Evolutionary conservation across 2,888 invertebrate species (phyloP).

Genomic region (Drosophila infuscata): DNA sequence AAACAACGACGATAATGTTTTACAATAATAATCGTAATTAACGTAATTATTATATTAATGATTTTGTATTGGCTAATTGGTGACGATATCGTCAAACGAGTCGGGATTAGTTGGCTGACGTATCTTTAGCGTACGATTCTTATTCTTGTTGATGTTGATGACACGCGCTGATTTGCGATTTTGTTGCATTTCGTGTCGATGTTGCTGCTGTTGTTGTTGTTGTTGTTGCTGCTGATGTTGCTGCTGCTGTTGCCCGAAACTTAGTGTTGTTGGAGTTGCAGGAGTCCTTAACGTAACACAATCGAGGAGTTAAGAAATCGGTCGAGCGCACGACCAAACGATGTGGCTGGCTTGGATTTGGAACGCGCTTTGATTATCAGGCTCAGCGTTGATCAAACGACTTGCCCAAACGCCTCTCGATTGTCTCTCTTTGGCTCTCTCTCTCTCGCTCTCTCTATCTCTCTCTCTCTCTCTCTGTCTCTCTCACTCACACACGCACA

Average conservation of each 20-base stretch:
- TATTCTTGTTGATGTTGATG: slow-evolving; percentile 15
- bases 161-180: slow-evolving; percentile 41
- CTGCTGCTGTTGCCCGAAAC: slow-evolving; percentile 6
- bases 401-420: slow-evolving; percentile 33
- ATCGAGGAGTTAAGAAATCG: slow-evolving; percentile 36
- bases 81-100: slow-evolving; percentile 19
- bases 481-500: slow-evolving; percentile 3
- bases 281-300: slow-evolving; percentile 29
- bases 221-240: slow-evolving; percentile 6
- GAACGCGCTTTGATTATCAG: slow-evolving; percentile 71
- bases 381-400: slow-evolving; percentile 61
- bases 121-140: slow-evolving; percentile 45
- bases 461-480: slow-evolving; percentile 2
- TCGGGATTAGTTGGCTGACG: slow-evolving; percentile 24
- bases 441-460: slow-evolving; percentile 16
- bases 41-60: slow-evolving; percentile 8
- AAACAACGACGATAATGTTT: background rate
- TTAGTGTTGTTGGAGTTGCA: slow-evolving; percentile 7
- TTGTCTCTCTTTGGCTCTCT: slow-evolving; percentile 13
- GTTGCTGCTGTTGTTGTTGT: slow-evolving; percentile 5
- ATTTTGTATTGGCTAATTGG: slow-evolving; percentile 17
- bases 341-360: slow-evolving; percentile 74
- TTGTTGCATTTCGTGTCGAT: slow-evolving; percentile 47
- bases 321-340: slow-evolving; percentile 66
- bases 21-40: background rate